A percentile compares a stretch with the other conserved stretches of the same genome.
Conservation (phyloP, 1,140 invertebrate genomes). For the Orussus abietinus region DNA sequence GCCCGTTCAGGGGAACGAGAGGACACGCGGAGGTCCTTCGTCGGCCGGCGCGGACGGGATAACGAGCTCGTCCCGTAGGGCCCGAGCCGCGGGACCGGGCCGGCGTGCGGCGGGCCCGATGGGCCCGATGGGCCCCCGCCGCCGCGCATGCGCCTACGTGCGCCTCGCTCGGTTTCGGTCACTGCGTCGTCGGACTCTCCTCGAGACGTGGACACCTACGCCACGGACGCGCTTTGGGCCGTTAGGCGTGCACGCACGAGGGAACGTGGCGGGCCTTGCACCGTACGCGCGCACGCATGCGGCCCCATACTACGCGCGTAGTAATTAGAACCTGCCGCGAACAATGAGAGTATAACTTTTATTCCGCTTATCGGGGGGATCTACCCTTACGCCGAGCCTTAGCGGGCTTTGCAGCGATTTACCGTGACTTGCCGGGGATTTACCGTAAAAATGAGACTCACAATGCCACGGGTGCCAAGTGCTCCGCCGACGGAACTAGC, state of each 20-base stretch:
- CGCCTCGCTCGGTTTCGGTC: background rate
- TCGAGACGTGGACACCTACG: conserved; percentile 6
- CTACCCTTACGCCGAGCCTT: conserved; percentile 11
- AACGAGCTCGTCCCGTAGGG: conserved; percentile 29
- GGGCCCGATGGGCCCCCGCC: too few relatives aligned
- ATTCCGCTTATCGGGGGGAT: conserved; percentile 37
- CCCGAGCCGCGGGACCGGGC: background rate
- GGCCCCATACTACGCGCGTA: conserved; percentile 22
- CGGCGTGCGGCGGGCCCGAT: too few relatives aligned
- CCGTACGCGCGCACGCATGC: conserved; percentile 19
- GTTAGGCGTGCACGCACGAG: conserved; percentile 3
- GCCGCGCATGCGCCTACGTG: conserved; percentile 9
- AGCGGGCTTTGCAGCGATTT: conserved; percentile 13
- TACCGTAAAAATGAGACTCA: too few relatives aligned
- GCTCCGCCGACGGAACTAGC: too few relatives aligned
- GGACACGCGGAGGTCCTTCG: conserved; percentile 23
- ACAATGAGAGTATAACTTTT: conserved; percentile 50
- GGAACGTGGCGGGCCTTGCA: conserved; percentile 4
- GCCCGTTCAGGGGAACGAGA: conserved; percentile 30
- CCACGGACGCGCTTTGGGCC: background rate
- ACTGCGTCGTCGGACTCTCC: too few relatives aligned
- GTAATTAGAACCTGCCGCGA: conserved; percentile 47
- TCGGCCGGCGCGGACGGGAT: conserved; percentile 36
- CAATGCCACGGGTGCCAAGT: too few relatives aligned
- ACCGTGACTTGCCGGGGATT: conserved; percentile 22